Conservation (phyloP, 2,113 vertebrate species). For the Dryoscopus gambensis region DNA sequence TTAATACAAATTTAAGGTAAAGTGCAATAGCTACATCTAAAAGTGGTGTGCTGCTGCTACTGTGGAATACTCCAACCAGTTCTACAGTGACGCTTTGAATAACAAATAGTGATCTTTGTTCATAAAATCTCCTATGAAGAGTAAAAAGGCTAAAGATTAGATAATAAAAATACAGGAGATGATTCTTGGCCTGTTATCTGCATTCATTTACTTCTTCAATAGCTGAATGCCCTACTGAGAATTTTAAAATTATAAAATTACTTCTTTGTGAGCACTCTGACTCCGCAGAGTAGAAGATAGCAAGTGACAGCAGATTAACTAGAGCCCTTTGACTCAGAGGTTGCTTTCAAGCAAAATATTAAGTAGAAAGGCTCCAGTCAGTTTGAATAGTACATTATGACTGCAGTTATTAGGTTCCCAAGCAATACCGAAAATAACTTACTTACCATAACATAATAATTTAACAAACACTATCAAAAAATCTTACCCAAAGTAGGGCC, state of each 20-base stretch:
- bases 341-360: neutral
- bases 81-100: neutral
- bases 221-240: neutral
- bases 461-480: neutral
- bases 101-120: neutral
- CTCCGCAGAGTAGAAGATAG: neutral
- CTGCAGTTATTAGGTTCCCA: neutral
- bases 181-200: neutral
- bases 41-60: neutral
- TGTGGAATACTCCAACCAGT: neutral
- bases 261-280: neutral
- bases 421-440: neutral
- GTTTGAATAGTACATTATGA: neutral
- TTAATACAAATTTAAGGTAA: neutral
- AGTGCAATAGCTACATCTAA: constrained; percentile 28
- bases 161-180: neutral
- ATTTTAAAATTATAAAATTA: neutral
- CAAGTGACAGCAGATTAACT: neutral
- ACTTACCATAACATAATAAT: neutral
- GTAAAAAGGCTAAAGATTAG: neutral
- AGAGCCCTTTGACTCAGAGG: neutral
- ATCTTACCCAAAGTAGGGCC: neutral
- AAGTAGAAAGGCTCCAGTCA: neutral
- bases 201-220: neutral
- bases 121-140: neutral